These are phyloP conservation scores for Tachina lurida DNA, from an alignment of 2,888 invertebrate species.

Conservation along the genomic window DNA sequence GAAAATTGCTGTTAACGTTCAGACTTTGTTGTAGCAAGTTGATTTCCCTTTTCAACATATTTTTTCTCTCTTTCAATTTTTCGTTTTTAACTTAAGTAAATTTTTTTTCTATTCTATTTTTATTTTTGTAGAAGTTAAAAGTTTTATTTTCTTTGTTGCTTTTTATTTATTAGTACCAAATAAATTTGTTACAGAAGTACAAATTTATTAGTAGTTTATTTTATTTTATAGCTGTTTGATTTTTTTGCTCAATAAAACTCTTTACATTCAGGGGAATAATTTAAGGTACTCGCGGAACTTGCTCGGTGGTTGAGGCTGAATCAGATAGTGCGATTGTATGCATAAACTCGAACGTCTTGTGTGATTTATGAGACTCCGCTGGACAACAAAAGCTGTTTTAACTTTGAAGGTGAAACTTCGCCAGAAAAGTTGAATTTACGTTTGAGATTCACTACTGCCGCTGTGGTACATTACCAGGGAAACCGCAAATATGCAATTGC, in stretches of 20 bases:
- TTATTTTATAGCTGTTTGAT: background rate
- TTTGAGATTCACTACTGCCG: too few relatives aligned
- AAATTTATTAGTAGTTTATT: slow-evolving; percentile 13
- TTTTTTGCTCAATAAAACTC: background rate
- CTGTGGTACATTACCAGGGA: too few relatives aligned
- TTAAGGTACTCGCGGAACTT: background rate
- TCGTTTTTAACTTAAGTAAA: background rate
- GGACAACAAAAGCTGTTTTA: too few relatives aligned
- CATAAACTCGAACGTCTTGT: too few relatives aligned
- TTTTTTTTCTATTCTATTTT: background rate
- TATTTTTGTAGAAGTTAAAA: background rate
- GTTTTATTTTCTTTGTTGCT: background rate
- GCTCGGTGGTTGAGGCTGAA: too few relatives aligned
- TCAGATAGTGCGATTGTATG: too few relatives aligned
- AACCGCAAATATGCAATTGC: too few relatives aligned
- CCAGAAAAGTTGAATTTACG: too few relatives aligned
- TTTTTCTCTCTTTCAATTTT: background rate
- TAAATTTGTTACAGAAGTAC: slow-evolving; percentile 3
- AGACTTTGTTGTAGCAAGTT: background rate
- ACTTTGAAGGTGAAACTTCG: too few relatives aligned
- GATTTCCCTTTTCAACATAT: background rate
- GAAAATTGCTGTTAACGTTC: background rate
- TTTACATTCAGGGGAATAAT: background rate
- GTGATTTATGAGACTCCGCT: too few relatives aligned
- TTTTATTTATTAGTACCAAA: background rate